Percentiles rank a stretch among this genome's conserved stretches.
These are phyloP conservation scores for human (Homo sapiens) DNA, from an alignment of 2,113 vertebrate genomes.

Conservation along the genomic window DNA sequence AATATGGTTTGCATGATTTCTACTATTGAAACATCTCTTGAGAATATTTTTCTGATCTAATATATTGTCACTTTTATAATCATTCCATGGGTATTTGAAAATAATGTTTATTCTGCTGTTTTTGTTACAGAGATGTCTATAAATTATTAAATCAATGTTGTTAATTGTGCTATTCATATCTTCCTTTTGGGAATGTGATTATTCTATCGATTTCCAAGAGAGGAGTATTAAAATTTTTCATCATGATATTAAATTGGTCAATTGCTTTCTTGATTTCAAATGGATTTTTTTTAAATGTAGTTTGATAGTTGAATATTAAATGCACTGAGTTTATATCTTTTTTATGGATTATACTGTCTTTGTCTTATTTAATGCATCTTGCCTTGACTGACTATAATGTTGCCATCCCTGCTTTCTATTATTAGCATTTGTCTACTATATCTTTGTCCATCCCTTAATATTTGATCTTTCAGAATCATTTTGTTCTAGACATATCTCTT, in stretches of 20 bases:
- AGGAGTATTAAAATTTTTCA: not conserved
- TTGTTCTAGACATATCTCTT: constrained; percentile 39
- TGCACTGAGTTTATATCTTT: not conserved
- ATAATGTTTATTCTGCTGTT: constrained; percentile 33
- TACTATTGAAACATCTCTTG: constrained; percentile 17
- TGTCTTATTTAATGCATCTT: constrained; percentile 26
- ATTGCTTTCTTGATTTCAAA: not conserved
- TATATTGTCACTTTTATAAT: not conserved
- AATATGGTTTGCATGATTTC: constrained; percentile 1
- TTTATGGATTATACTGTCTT: not conserved
- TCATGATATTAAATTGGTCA: not conserved
- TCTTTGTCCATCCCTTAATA: constrained; percentile 19
- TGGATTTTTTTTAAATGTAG: not conserved
- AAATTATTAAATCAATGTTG: constrained; percentile 43
- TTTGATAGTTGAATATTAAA: not conserved
- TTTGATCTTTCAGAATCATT: constrained; percentile 56
- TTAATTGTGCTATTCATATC: constrained; percentile 23
- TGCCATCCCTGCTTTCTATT: not conserved
- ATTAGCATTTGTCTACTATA: not conserved
- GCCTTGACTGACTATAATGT: not conserved
- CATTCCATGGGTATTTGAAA: not conserved
- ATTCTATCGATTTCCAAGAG: not conserved
- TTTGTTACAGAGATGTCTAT: constrained; percentile 22
- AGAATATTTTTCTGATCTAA: constrained; percentile 16
- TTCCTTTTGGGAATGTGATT: not conserved